These are phyloP conservation scores for Zeus faber DNA, from an alignment of 2,113 vertebrate genomes.

Conservation along the genomic window DNA sequence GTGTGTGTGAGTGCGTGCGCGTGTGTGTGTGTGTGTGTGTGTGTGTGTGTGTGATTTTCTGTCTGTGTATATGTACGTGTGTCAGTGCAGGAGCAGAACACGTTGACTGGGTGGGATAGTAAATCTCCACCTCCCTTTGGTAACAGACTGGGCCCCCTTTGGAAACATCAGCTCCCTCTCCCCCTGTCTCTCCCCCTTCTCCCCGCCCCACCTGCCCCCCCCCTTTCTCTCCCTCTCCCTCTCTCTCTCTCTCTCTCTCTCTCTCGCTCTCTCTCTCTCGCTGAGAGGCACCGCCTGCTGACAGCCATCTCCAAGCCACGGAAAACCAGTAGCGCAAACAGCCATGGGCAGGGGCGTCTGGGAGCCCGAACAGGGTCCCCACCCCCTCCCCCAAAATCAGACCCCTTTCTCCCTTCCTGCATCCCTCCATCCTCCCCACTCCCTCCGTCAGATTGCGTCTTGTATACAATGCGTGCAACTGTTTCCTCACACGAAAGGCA, in stretches of 20 bases:
- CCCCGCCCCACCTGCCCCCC: neutral
- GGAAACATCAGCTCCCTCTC: slow-evolving; percentile 69
- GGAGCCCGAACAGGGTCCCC: slow-evolving; percentile 38
- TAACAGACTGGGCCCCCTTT: slow-evolving; percentile 70
- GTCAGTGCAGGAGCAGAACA: slow-evolving; percentile 61
- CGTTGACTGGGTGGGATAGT: slow-evolving; percentile 79
- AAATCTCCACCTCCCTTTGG: slow-evolving; percentile 82
- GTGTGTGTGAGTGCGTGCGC: slow-evolving; percentile 10
- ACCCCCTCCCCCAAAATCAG: slow-evolving; percentile 12
- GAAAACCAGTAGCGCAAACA: slow-evolving; percentile 9
- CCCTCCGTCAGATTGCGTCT: slow-evolving; percentile 35
- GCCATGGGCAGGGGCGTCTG: slow-evolving; percentile 21
- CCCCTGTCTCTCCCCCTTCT: slow-evolving; percentile 43
- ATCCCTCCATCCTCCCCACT: neutral
- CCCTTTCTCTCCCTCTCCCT: slow-evolving; percentile 3
- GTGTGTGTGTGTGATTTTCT: slow-evolving; percentile 30
- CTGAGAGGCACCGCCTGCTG: slow-evolving; percentile 63
- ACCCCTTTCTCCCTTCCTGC: slow-evolving; percentile 32
- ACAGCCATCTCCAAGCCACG: slow-evolving; percentile 49
- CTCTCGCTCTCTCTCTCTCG: neutral
- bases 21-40: slow-evolving; percentile 29
- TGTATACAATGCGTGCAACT: slow-evolving; percentile 44
- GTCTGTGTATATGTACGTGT: slow-evolving; percentile 35
- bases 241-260: slow-evolving; percentile 4
- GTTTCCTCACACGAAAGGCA: slow-evolving; percentile 48